Evolutionary conservation across 2,888 invertebrate genomes (phyloP), one percentile per base, ranked within the genome.

Genomic region (Epinotia bilunana): DNA sequence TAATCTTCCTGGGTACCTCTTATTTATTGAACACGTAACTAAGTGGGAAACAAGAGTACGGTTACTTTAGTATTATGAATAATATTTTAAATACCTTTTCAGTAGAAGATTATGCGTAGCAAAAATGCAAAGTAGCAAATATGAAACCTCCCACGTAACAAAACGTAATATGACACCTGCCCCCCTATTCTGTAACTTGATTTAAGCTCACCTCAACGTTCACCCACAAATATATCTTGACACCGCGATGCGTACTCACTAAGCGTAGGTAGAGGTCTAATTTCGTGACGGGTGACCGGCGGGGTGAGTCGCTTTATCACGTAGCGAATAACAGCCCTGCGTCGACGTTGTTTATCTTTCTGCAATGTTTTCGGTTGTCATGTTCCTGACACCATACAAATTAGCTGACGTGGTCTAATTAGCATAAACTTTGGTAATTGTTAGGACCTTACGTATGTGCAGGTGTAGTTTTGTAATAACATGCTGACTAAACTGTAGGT

Each of bases 321-420:
- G n/a, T n/a, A n/a, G n/a, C n/a, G n/a, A n/a, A n/a, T n/a, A n/a
- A n/a, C n/a, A n/a, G n/a, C n/a, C n/a, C n/a, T n/a, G n/a, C n/a
- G n/a, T n/a, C n/a, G n/a, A n/a, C n/a, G n/a, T n/a, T n/a, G n/a
- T n/a, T n/a, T 55, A 57, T 18, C 55, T 68, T 55, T 23, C 49
- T 57, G 74, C 74, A 57, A 69, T 46, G 62, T 73, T 68, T 60
- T 65, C 33, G 60, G 63, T 58, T 75, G 65, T 43, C 43, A 67
- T 60, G 65, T 61, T 65, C 28, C 49, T 74, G 70, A 75, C 74
- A 75, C 74, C 65, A 61, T 65, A 75, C 71, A 65, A 65, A 71
- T 71, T 74, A 71, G 71, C 71, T 67, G 74, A 75, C 65, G 65
- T 65, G 61, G 65, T 71, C 71, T 67, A 67, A 75, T 75, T 71